phyloP scores from a whole-genome alignment of 2,113 vertebrate genomes.

The Chaetops frenatus region DNA sequence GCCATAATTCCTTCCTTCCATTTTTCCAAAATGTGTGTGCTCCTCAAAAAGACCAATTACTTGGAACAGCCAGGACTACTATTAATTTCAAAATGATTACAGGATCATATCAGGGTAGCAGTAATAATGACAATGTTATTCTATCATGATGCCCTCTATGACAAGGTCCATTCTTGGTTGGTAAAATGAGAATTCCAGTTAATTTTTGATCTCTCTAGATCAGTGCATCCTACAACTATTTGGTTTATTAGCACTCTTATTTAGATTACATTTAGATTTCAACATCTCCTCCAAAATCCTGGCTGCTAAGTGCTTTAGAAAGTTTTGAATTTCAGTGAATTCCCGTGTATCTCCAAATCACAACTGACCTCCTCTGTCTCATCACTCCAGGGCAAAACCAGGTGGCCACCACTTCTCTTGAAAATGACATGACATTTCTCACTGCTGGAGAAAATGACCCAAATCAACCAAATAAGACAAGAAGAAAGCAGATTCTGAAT shows the following conservation, averaged over 20 bases:
- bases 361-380: background rate
- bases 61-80: background rate
- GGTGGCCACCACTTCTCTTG: background rate
- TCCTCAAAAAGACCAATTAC: background rate
- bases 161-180: background rate
- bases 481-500: background rate
- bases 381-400: background rate
- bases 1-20: background rate
- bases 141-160: background rate
- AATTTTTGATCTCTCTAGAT: background rate
- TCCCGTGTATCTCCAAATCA: background rate
- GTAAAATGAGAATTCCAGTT: background rate
- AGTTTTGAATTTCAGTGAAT: background rate
- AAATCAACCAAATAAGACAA: background rate
- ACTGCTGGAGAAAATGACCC: background rate
- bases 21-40: background rate
- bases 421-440: background rate
- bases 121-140: background rate
- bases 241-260: background rate
- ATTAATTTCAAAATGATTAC: background rate
- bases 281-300: background rate
- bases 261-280: background rate
- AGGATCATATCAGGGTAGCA: background rate
- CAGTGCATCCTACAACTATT: background rate
- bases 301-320: background rate